Evolutionary conservation across 2,113 vertebrate genomes (phyloP).

Genomic region (Elephantulus edwardii): DNA sequence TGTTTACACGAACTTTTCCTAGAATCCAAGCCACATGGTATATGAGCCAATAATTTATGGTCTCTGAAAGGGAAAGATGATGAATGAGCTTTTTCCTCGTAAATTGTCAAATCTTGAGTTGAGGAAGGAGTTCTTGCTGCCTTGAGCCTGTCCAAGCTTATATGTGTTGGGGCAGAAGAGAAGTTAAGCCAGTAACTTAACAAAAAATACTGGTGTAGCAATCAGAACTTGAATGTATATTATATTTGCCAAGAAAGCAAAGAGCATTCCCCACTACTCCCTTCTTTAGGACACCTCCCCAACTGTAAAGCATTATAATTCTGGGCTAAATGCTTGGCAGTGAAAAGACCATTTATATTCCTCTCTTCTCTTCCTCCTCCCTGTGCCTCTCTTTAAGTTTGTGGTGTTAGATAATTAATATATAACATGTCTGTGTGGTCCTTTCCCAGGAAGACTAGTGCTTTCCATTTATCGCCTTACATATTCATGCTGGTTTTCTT

Average conservation of each 20-base stretch:
- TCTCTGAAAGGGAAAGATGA: conserved; percentile 71
- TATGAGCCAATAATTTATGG: conserved; percentile 81
- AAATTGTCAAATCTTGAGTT: conserved; percentile 74
- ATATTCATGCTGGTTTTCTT: conserved; percentile 6
- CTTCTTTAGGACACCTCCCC: not conserved
- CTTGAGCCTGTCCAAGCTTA: conserved; percentile 67
- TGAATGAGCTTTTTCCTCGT: conserved; percentile 73
- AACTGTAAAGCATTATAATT: conserved; percentile 42
- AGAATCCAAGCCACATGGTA: conserved; percentile 81
- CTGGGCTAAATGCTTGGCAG: conserved; percentile 8
- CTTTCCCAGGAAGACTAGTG: not conserved
- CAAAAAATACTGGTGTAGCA: conserved; percentile 15
- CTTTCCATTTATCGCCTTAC: not conserved
- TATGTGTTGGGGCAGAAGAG: conserved; percentile 39
- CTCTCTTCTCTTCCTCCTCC: not conserved
- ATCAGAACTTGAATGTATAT: conserved; percentile 42
- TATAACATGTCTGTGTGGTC: not conserved
- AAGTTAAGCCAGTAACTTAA: conserved; percentile 53
- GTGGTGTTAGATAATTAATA: not conserved
- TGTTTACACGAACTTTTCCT: conserved; percentile 83
- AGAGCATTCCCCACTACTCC: not conserved
- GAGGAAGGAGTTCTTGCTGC: conserved; percentile 69
- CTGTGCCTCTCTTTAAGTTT: not conserved
- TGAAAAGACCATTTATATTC: conserved; percentile 28
- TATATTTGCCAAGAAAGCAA: conserved; percentile 37